Percentiles rank a stretch among this genome's conserved stretches.
Evolutionary conservation across 2,113 vertebrate genomes (phyloP).

Genomic region (Myrmophylax atrothorax): DNA sequence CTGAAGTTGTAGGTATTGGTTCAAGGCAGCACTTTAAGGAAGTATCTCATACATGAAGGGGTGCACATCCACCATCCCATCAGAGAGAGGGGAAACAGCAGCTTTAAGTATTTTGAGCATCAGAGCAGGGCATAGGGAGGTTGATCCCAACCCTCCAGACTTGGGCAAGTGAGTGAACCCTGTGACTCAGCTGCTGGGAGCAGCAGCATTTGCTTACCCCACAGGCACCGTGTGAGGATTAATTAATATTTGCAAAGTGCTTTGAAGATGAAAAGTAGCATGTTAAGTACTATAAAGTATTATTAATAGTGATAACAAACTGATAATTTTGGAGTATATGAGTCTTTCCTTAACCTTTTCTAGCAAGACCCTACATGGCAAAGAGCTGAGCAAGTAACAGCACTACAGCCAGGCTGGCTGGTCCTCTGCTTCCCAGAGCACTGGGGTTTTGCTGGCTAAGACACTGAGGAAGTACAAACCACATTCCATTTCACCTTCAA

Average conservation of each 20-base stretch:
- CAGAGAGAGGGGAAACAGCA: background rate
- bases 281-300: slow-evolving; percentile 15
- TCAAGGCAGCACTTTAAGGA: background rate
- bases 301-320: slow-evolving; percentile 15
- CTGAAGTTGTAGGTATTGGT: background rate
- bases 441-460: background rate
- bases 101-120: background rate
- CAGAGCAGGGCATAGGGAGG: background rate
- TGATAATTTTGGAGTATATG: background rate
- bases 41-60: background rate
- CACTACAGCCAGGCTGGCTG: background rate
- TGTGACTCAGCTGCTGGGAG: background rate
- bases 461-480: background rate
- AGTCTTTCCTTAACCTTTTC: slow-evolving; percentile 11
- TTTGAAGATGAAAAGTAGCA: slow-evolving; percentile 42
- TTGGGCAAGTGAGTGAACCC: background rate
- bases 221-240: slow-evolving; percentile 7
- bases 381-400: background rate
- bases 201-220: slow-evolving; percentile 20
- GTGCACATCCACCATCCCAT: fast-evolving
- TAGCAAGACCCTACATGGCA: background rate
- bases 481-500: background rate
- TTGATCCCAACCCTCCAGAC: background rate
- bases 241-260: slow-evolving; percentile 46
- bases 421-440: background rate